Base-by-base conservation (phyloP, 2,113 vertebrate species). In the Bufo bufo region DNA sequence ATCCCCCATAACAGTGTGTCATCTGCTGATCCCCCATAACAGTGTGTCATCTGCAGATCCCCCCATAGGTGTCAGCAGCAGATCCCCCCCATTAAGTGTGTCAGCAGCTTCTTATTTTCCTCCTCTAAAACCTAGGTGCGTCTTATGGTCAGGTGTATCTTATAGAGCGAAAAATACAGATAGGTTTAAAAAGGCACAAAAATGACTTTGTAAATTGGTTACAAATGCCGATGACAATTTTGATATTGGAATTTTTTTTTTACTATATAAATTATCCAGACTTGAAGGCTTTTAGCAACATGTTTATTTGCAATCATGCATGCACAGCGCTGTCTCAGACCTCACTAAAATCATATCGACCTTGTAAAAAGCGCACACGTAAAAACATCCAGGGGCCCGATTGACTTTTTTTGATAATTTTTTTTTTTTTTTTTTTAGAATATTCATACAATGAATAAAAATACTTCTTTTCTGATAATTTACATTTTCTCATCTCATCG, bases 291-390 rank as follows among this genome's bases (percentile, higher is more conserved):
- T 86, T 56, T 85, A 84, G 77, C 86, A 90, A 89, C 52, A 69
- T 90, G 91, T 92, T 91, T 92, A 85, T 90, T 92, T 92, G 93
- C 91, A 92, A 94, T 93, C 92, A 92, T 93, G 93, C 93, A 92
- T 91, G 88, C 91, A 93, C 82, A 91, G 92, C 91, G 92, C 92
- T 92, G 90, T 93, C 93, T 93, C 94, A 93, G 79, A 91, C 95
- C 92, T 91, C 90, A 92, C 72, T 91, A 94, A 33, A 92, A 93
- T 90, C 90, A 91, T 92, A 91, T 92, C 92, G 89, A 95, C 93
- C 94, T 93, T 93, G 93, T 94, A 96, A 95, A 95, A 96, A 95
- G 91, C 94, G 91, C 94, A 91, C 91, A 1, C 91, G 85, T 94
- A 93, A 93, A 94, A 93, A 94, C 92, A 94, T 56, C 56, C 84